Evolutionary conservation across 2,888 invertebrate genomes (phyloP).

Genomic region (Volucella bombylans): DNA sequence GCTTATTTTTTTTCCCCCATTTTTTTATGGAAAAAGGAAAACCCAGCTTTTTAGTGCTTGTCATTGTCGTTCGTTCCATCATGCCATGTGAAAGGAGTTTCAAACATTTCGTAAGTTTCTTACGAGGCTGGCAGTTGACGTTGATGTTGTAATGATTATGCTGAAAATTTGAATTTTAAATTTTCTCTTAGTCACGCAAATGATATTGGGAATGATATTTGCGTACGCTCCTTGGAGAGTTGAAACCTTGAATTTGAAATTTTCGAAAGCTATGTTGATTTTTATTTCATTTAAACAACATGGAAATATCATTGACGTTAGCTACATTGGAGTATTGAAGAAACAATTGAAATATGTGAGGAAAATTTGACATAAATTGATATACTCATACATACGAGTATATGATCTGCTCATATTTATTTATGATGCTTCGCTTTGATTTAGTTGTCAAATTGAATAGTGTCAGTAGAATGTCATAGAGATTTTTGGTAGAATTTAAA

Average conservation of each 20-base stretch:
- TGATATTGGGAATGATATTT: slow-evolving; percentile 48
- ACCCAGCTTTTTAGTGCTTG: slow-evolving; percentile 8
- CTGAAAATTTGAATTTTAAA: slow-evolving; percentile 64
- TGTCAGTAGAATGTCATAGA: no score
- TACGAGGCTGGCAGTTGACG: slow-evolving; percentile 50
- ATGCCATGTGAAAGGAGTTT: slow-evolving; percentile 27
- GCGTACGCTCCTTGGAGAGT: slow-evolving; percentile 4
- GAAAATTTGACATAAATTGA: no score
- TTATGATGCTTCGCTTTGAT: no score
- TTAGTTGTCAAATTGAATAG: no score
- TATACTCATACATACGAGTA: no score
- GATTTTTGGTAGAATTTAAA: no score
- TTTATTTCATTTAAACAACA: slow-evolving; percentile 48
- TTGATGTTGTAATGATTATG: slow-evolving; percentile 63
- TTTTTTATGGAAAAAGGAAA: no score
- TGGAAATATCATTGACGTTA: slow-evolving; percentile 25
- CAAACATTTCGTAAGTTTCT: neutral
- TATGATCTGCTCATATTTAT: no score
- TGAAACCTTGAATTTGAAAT: slow-evolving; percentile 30
- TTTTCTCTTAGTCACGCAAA: slow-evolving; percentile 62
- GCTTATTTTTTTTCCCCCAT: neutral
- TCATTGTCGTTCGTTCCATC: slow-evolving; percentile 40
- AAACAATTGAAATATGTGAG: no score
- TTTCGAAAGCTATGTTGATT: slow-evolving; percentile 15
- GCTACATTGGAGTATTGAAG: no score